These are phyloP conservation scores for Elgaria multicarinata DNA, from an alignment of 2,113 vertebrate species.

Conservation along the genomic window DNA sequence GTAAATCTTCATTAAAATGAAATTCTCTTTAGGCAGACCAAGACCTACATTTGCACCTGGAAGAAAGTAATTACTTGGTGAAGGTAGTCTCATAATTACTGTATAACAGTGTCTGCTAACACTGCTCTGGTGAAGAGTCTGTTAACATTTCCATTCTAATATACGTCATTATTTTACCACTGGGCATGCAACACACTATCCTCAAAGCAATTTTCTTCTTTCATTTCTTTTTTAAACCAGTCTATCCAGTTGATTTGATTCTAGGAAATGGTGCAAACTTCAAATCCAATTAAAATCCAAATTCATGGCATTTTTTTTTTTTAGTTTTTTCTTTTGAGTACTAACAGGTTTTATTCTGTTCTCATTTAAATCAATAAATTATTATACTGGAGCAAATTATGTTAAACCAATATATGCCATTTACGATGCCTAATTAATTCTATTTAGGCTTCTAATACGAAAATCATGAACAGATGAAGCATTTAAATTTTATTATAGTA, in stretches of 20 bases:
- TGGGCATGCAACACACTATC: neutral
- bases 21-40: neutral
- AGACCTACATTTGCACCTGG: conserved; percentile 3
- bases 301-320: conserved; percentile 2
- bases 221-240: neutral
- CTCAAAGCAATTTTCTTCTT: conserved; percentile 2
- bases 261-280: neutral
- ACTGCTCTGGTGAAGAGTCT: conserved; percentile 17
- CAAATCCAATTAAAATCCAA: neutral
- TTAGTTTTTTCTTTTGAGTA: neutral
- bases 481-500: neutral
- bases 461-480: neutral
- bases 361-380: neutral
- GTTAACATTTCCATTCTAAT: neutral
- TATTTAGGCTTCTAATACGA: neutral
- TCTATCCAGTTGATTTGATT: fast-evolving
- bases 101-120: neutral
- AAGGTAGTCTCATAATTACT: conserved; percentile 21
- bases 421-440: neutral
- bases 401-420: neutral
- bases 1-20: conserved; percentile 37
- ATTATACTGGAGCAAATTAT: neutral
- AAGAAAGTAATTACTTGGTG: conserved; percentile 27
- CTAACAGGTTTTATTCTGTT: neutral
- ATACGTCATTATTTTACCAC: neutral